Evolutionary conservation across 2,888 invertebrate species (phyloP).

Genomic region (Antitype chi): DNA sequence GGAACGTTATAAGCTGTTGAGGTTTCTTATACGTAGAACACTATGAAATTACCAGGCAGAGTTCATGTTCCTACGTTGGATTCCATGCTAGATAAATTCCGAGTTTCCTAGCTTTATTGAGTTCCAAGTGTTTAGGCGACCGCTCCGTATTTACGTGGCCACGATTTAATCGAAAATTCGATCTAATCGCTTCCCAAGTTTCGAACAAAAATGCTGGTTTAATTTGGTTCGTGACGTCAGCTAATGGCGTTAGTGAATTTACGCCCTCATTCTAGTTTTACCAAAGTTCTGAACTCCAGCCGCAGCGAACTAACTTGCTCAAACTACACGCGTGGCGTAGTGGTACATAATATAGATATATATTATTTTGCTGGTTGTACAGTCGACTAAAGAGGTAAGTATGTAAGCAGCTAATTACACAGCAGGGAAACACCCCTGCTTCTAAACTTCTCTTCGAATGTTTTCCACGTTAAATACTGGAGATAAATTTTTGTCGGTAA

Average conservation of each 20-base stretch:
- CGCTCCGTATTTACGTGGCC: not conserved
- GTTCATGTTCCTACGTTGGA: not conserved
- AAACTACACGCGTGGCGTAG: constrained; percentile 45
- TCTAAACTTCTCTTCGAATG: too few species aligned
- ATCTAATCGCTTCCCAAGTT: constrained; percentile 53
- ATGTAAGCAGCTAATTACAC: not conserved
- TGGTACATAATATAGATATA: constrained; percentile 33
- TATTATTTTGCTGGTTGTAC: constrained; percentile 36
- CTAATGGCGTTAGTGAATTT: constrained; percentile 70
- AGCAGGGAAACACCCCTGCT: too few species aligned
- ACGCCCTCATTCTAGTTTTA: constrained; percentile 72
- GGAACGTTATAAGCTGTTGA: too few species aligned
- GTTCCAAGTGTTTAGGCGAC: not conserved
- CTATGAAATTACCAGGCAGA: too few species aligned
- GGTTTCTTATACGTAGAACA: not conserved
- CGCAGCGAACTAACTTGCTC: constrained; percentile 58
- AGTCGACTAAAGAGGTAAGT: not conserved
- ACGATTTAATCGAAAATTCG: constrained; percentile 41
- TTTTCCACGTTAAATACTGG: not conserved
- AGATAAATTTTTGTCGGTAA: not conserved
- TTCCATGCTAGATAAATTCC: not conserved
- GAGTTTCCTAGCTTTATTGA: not conserved
- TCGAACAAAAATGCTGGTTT: constrained; percentile 55
- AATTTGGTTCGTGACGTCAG: constrained; percentile 57
- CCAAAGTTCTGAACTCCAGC: constrained; percentile 62